A percentile compares a stretch with the other conserved stretches of the same genome.
phyloP scores from a whole-genome alignment of 2,797 vertebrate species.

The Psittacula derbiana region DNA sequence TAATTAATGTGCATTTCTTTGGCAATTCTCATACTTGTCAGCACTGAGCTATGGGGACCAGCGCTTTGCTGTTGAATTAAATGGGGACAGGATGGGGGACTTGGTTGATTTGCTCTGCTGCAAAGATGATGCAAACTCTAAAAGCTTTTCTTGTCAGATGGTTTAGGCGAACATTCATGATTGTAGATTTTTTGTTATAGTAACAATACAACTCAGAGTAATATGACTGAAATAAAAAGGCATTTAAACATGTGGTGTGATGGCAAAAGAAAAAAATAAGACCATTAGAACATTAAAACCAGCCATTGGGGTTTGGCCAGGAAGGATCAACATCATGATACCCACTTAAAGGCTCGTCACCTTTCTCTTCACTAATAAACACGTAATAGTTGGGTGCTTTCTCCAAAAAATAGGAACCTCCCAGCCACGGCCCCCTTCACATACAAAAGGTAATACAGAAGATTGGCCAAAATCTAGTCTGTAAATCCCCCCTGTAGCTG shows the following conservation, averaged over 20 bases:
- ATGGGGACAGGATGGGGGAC: background rate
- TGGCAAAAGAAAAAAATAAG: background rate
- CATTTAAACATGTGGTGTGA: accelerated
- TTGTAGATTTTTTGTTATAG: background rate
- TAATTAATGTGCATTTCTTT: constrained; percentile 60
- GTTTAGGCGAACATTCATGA: background rate
- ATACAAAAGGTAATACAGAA: background rate
- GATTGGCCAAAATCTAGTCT: background rate
- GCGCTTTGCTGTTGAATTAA: background rate
- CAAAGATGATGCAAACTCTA: background rate
- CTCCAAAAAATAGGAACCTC: background rate
- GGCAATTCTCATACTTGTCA: constrained; percentile 50
- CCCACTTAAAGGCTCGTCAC: background rate
- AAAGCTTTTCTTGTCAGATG: background rate
- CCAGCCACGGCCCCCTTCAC: background rate
- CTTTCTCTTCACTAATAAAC: background rate
- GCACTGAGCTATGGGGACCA: background rate
- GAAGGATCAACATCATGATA: background rate
- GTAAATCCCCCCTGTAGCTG: background rate
- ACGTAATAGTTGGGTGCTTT: background rate
- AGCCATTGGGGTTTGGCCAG: background rate
- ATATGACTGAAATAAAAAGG: background rate
- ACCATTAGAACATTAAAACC: background rate
- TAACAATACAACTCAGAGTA: background rate
- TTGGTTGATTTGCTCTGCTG: background rate